Evolutionary conservation across 2,113 vertebrate species (phyloP).

Genomic region (Edolisoma coerulescens): DNA sequence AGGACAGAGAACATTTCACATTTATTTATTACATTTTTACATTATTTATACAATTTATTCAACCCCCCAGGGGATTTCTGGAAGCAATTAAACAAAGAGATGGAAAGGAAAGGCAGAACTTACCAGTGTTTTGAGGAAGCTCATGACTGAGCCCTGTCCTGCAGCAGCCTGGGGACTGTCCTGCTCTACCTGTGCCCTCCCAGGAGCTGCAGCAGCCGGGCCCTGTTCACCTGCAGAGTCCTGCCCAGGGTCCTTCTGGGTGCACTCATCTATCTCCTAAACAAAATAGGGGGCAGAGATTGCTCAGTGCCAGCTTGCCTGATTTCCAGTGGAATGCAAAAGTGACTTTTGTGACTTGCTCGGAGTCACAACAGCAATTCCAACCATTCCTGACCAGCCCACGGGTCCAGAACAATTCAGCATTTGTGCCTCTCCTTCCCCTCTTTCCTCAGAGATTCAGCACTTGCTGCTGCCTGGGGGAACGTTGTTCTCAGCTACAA

Average conservation of each 20-base stretch:
- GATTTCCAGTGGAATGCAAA: slow-evolving; percentile 41
- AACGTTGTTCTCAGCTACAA: slow-evolving; percentile 39
- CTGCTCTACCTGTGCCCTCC: not conserved
- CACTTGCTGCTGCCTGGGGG: slow-evolving; percentile 28
- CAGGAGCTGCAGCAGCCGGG: not conserved
- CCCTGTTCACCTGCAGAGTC: not conserved
- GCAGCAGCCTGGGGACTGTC: slow-evolving; percentile 45
- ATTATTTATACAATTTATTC: fast-evolving
- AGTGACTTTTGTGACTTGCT: slow-evolving; percentile 51
- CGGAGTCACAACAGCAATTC: slow-evolving; percentile 70
- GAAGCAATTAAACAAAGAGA: not conserved
- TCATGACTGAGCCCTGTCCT: slow-evolving; percentile 87
- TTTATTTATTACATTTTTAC: not conserved
- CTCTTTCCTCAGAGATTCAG: slow-evolving; percentile 30
- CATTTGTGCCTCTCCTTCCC: slow-evolving; percentile 41
- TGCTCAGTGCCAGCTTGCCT: slow-evolving; percentile 39
- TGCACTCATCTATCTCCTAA: slow-evolving; percentile 68
- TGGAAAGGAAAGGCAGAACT: slow-evolving; percentile 45
- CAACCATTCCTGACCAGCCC: slow-evolving; percentile 76
- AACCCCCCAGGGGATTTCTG: not conserved
- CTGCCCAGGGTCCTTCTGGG: not conserved
- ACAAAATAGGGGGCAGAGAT: not conserved
- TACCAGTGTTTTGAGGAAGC: slow-evolving; percentile 96
- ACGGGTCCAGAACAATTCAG: slow-evolving; percentile 70
- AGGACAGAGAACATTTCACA: fast-evolving